These are phyloP conservation scores for Batillaria attramentaria DNA, from an alignment of 1,140 invertebrate species.

Conservation along the genomic window DNA sequence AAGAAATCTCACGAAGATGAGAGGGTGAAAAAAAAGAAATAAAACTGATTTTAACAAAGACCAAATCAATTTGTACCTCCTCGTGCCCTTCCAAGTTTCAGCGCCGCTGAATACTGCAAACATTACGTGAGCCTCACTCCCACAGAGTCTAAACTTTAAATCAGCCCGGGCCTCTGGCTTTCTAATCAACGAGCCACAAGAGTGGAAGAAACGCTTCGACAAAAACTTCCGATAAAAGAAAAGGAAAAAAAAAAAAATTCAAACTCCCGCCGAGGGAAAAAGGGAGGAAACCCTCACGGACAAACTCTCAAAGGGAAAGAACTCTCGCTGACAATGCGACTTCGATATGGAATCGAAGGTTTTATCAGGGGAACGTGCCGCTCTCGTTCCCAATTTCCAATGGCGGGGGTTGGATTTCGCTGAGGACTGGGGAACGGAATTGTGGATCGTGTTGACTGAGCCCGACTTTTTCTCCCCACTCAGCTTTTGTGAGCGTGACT, in stretches of 20 bases:
- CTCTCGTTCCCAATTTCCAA: slow-evolving; percentile 15
- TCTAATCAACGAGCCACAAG: slow-evolving; percentile 14
- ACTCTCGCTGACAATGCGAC: slow-evolving; percentile 8
- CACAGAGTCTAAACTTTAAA: background rate
- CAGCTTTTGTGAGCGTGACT: slow-evolving; percentile 19
- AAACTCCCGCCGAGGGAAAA: slow-evolving; percentile 1
- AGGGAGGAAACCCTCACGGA: background rate
- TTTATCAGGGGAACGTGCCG: slow-evolving; percentile 13
- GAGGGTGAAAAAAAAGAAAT: background rate
- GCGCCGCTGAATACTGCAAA: background rate
- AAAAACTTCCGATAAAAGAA: slow-evolving; percentile 4
- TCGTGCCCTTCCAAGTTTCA: slow-evolving; percentile 8
- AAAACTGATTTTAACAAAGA: background rate
- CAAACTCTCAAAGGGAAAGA: slow-evolving; percentile 14
- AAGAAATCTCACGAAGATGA: too few relatives aligned
- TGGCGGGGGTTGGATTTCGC: slow-evolving; percentile 11
- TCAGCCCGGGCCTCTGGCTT: background rate
- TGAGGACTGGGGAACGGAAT: slow-evolving; percentile 9
- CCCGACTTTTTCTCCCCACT: slow-evolving; percentile 4
- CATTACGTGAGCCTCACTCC: slow-evolving; percentile 5
- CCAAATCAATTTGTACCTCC: slow-evolving; percentile 2
- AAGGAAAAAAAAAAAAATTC: slow-evolving; percentile 11
- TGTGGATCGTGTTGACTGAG: slow-evolving; percentile 6
- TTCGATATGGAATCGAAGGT: slow-evolving; percentile 23
- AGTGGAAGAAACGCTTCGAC: background rate